Evolutionary conservation across 2,888 invertebrate genomes (phyloP).

Genomic region (Hermaeophaga mercurialis): DNA sequence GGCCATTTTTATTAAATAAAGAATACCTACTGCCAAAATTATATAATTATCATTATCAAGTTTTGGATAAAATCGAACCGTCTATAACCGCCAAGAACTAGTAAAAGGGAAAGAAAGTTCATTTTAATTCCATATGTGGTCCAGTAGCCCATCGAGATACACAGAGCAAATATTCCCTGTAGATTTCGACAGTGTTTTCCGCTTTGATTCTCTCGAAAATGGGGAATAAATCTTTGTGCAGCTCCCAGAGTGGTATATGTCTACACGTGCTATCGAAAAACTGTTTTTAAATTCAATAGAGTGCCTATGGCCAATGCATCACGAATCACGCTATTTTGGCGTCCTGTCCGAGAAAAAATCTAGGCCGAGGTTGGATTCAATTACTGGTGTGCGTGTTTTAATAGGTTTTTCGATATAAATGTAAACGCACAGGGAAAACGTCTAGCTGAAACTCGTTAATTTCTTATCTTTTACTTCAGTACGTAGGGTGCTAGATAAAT

Average conservation of each 20-base stretch:
- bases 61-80: too few relatives aligned
- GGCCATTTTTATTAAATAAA: too few relatives aligned
- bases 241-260: slow-evolving; percentile 4
- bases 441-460: too few relatives aligned
- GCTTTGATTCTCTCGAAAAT: slow-evolving; percentile 37
- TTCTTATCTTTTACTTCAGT: too few relatives aligned
- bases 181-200: slow-evolving; percentile 39
- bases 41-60: too few relatives aligned
- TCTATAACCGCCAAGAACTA: too few relatives aligned
- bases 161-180: slow-evolving; percentile 30
- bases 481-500: too few relatives aligned
- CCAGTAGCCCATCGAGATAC: not conserved
- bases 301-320: slow-evolving; percentile 6
- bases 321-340: not conserved
- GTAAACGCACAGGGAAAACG: not conserved
- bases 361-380: not conserved
- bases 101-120: too few relatives aligned
- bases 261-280: slow-evolving; percentile 2
- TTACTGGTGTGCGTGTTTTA: not conserved
- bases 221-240: slow-evolving; percentile 16
- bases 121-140: too few relatives aligned
- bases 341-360: not conserved
- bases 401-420: not conserved
- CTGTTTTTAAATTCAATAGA: slow-evolving; percentile 6
- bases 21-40: too few relatives aligned